A percentile compares a stretch with the other conserved stretches of the same genome.
Evolutionary conservation across 2,113 vertebrate species (phyloP).

Genomic region (Ceuthmochares aereus): DNA sequence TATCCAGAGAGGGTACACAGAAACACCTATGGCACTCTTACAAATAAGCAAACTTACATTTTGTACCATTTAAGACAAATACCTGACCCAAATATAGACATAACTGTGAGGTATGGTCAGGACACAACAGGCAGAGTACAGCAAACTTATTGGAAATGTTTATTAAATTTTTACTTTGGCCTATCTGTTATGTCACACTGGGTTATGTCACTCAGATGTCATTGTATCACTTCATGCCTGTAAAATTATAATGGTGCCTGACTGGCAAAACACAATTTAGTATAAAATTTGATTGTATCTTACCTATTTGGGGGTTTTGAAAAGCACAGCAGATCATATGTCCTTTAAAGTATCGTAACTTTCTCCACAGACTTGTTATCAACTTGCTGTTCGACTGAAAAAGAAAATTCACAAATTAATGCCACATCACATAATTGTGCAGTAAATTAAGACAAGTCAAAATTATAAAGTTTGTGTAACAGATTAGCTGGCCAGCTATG

Average conservation of each 20-base stretch:
- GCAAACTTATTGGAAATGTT: not conserved
- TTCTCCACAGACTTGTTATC: not conserved
- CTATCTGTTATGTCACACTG: not conserved
- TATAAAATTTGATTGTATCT: conserved; percentile 64
- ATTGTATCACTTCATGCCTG: not conserved
- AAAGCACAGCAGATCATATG: conserved; percentile 66
- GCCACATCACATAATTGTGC: not conserved
- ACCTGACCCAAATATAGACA: not conserved
- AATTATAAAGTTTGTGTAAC: not conserved
- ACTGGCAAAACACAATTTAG: not conserved
- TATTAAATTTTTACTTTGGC: not conserved
- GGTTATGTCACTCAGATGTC: conserved; percentile 47
- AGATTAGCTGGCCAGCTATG: not conserved
- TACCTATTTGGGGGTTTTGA: conserved; percentile 32
- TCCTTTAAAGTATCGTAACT: not conserved
- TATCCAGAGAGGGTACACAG: not conserved
- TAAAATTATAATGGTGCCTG: conserved; percentile 14
- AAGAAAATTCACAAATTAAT: not conserved
- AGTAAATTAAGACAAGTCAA: not conserved
- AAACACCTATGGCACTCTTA: not conserved
- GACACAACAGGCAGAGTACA: not conserved
- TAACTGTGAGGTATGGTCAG: not conserved
- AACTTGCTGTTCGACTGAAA: not conserved
- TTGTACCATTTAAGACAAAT: not conserved
- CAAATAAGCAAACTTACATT: not conserved